These are phyloP conservation scores for Tenthredo amoena DNA, from an alignment of 2,888 invertebrate genomes.

Conservation along the genomic window DNA sequence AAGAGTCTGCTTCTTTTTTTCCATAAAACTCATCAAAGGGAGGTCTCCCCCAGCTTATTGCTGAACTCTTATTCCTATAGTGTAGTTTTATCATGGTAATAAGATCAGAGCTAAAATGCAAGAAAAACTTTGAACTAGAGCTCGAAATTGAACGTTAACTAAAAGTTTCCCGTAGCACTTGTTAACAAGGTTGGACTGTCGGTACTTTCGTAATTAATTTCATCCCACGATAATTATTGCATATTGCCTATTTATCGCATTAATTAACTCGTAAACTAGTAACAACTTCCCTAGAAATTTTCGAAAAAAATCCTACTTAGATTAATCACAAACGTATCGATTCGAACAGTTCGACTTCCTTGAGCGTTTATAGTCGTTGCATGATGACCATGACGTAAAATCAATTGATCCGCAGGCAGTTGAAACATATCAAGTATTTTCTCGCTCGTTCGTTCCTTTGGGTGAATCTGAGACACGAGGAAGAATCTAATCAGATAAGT, in stretches of 20 bases:
- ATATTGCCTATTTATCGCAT: no score
- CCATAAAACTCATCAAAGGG: not conserved
- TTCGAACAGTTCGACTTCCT: no score
- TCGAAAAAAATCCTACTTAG: no score
- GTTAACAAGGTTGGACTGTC: no score
- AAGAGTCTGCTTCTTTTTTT: not conserved
- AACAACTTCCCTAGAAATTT: no score
- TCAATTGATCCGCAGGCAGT: not conserved
- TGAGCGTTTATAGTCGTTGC: no score
- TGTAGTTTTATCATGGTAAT: not conserved
- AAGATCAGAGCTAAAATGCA: not conserved
- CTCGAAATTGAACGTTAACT: not conserved
- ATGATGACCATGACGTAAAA: not conserved
- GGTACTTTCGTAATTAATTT: no score
- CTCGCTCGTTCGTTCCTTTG: slow-evolving; percentile 14
- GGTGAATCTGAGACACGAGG: not conserved
- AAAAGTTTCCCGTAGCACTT: not conserved
- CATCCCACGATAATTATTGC: no score
- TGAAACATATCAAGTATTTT: not conserved
- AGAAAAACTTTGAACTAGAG: not conserved
- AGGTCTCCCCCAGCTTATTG: not conserved
- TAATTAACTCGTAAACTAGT: no score
- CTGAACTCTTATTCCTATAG: not conserved
- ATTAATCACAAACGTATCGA: no score
- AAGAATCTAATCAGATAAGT: not conserved